Conservation (phyloP, 2,113 vertebrate species). For the Marmota flaviventris region DNA sequence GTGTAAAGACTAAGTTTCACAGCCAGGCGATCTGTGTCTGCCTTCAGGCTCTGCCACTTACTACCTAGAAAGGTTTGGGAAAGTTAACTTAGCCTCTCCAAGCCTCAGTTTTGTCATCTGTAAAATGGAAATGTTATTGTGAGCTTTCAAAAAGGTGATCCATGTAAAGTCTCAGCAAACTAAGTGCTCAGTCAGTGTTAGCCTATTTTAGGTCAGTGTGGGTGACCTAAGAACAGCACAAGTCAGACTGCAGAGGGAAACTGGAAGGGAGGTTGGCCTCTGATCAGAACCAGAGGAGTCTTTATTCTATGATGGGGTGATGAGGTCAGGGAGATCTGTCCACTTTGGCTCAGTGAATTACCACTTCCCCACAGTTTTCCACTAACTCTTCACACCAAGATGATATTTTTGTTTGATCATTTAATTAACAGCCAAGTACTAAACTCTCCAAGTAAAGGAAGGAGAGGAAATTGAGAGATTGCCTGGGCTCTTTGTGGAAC, state of each 20-base stretch:
- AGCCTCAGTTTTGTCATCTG: slow-evolving; percentile 9
- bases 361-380: background rate
- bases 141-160: background rate
- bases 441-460: background rate
- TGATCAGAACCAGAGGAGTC: background rate
- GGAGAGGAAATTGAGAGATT: background rate
- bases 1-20: background rate
- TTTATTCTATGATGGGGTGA: background rate
- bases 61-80: background rate
- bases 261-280: background rate
- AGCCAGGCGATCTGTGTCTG: background rate
- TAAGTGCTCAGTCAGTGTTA: background rate
- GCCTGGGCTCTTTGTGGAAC: background rate
- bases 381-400: background rate
- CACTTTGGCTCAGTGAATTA: background rate
- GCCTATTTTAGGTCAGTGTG: background rate
- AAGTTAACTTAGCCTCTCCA: background rate
- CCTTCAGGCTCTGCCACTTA: background rate
- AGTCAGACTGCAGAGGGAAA: background rate
- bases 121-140: background rate
- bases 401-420: background rate
- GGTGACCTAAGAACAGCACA: background rate
- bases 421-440: slow-evolving; percentile 16
- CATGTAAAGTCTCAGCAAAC: background rate
- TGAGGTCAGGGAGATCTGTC: background rate